Evolutionary conservation across 2,888 invertebrate species (phyloP).

Genomic region (Acheta domesticus): DNA sequence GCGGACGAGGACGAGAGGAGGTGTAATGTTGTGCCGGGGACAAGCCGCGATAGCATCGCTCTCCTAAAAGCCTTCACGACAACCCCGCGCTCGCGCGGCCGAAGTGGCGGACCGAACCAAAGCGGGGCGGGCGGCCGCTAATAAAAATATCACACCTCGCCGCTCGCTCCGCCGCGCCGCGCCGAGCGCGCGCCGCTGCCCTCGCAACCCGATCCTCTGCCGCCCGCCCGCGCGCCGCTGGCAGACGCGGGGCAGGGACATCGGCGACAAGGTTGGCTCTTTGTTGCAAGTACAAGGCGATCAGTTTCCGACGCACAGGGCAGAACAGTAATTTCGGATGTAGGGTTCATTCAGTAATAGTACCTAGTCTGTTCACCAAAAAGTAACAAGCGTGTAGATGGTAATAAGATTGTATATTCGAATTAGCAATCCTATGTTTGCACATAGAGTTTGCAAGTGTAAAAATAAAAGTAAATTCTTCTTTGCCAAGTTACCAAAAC

Average conservation of each 20-base stretch:
- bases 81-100: constrained; percentile 25
- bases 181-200: not conserved
- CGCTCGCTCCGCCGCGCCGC: not conserved
- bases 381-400: no score
- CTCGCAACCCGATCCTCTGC: not conserved
- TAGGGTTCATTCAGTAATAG: no score
- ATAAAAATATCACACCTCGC: constrained; percentile 31
- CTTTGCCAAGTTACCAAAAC: no score
- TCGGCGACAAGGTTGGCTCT: not conserved
- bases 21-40: not conserved
- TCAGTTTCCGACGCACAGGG: no score
- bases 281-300: no score
- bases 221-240: not conserved
- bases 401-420: no score
- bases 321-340: no score
- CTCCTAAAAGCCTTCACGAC: constrained; percentile 36
- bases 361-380: no score
- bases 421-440: no score
- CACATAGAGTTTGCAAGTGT: no score
- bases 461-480: no score
- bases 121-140: constrained; percentile 11
- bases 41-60: constrained; percentile 32
- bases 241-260: no score
- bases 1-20: not conserved
- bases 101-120: constrained; percentile 11